Evolutionary conservation across 2,888 invertebrate genomes (phyloP).

Genomic region (Cantharis rufa): DNA sequence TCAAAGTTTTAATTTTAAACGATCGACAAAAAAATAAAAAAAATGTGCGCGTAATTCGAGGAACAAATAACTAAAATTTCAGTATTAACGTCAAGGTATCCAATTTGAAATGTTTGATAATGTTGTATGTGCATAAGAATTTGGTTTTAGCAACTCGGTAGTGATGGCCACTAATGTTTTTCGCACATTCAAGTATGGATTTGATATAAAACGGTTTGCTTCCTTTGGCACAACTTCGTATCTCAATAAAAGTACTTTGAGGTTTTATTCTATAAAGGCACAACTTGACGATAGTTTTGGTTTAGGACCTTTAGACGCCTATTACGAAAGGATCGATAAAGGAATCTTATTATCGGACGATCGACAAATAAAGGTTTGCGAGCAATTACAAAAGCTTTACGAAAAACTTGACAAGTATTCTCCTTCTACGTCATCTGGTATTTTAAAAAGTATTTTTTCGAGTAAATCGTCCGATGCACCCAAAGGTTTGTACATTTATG

Average conservation of each 20-base stretch:
- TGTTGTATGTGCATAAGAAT: background rate
- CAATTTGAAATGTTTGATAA: background rate
- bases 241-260: conserved; percentile 1
- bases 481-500: conserved; percentile 85
- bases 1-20: background rate
- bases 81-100: background rate
- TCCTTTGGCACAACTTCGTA: background rate
- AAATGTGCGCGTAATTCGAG: background rate
- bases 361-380: conserved; percentile 72
- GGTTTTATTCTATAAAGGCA: conserved; percentile 18
- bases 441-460: conserved; percentile 52
- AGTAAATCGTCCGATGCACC: conserved; percentile 52
- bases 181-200: background rate
- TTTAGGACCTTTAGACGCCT: conserved; percentile 25
- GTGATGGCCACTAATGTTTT: background rate
- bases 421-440: conserved; percentile 53
- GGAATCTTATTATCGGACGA: conserved; percentile 69
- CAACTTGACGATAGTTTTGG: conserved; percentile 9
- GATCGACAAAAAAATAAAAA: background rate
- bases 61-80: background rate
- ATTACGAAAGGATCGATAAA: conserved; percentile 58
- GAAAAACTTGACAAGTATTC: conserved; percentile 65
- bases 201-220: background rate
- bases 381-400: conserved; percentile 72
- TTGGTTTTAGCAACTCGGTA: background rate